Evolutionary conservation across 2,888 invertebrate species (phyloP).

Genomic region (Tuta absoluta): DNA sequence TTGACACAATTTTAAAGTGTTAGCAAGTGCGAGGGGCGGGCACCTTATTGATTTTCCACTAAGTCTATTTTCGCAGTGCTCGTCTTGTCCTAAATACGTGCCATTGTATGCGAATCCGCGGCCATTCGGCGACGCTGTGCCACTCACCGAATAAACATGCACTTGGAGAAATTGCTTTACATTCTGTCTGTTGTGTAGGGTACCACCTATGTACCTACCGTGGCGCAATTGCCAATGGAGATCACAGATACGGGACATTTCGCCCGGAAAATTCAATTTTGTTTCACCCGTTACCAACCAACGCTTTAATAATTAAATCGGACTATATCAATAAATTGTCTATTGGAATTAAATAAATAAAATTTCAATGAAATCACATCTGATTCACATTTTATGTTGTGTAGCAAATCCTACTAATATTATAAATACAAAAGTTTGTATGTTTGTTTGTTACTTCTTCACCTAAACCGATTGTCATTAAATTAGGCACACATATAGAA

Average conservation of each 20-base stretch:
- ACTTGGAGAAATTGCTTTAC: constrained; percentile 50
- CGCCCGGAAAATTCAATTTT: constrained; percentile 26
- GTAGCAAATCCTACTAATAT: not conserved
- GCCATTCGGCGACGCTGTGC: constrained; percentile 25
- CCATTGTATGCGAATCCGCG: constrained; percentile 46
- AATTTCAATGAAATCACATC: not conserved
- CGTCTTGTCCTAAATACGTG: constrained; percentile 55
- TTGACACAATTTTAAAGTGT: constrained; percentile 65
- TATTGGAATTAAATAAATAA: not conserved
- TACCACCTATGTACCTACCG: not conserved
- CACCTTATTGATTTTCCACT: constrained; percentile 63
- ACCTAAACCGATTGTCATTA: too few relatives aligned
- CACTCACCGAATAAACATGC: constrained; percentile 38
- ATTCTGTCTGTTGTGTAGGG: constrained; percentile 31
- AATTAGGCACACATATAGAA: too few relatives aligned
- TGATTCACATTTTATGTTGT: not conserved
- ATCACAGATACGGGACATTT: constrained; percentile 11
- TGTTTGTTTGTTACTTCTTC: too few relatives aligned
- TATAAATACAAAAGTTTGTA: too few relatives aligned
- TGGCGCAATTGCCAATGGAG: constrained; percentile 2
- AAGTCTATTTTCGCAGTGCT: constrained; percentile 63
- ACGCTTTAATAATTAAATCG: constrained; percentile 6
- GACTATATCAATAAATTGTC: not conserved
- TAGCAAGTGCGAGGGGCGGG: constrained; percentile 37
- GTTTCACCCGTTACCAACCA: not conserved